These are phyloP conservation scores for Julus scanicus DNA, from an alignment of 2,888 invertebrate species.

Conservation along the genomic window DNA sequence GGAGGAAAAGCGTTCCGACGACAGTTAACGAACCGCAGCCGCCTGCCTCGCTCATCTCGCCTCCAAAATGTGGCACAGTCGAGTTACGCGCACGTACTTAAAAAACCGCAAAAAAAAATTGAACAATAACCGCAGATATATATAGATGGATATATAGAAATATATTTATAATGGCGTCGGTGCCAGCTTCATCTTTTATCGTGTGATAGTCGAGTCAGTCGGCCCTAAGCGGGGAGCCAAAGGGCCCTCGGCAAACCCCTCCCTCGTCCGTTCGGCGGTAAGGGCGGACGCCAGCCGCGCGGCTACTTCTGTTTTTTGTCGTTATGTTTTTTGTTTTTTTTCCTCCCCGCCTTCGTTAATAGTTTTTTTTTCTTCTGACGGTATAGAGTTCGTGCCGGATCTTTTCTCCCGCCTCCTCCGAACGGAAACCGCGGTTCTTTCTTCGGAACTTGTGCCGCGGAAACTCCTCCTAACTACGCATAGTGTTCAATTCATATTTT, in stretches of 20 bases:
- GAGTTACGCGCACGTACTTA: conserved; percentile 2
- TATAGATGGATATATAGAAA: conserved; percentile 4
- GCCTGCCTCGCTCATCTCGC: background rate
- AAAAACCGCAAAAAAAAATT: background rate
- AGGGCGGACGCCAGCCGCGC: no score
- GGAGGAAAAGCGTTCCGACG: no score
- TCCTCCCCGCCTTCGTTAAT: no score
- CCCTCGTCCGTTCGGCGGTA: no score
- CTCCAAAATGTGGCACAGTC: background rate
- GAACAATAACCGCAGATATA: background rate
- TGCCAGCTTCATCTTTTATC: background rate
- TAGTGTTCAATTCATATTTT: conserved; percentile 54
- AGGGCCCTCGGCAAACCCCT: no score
- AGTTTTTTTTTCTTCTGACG: no score
- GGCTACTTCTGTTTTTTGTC: background rate
- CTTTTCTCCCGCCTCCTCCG: background rate
- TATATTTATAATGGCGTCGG: background rate
- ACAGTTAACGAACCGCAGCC: background rate
- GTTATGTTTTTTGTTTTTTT: background rate
- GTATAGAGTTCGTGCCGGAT: background rate
- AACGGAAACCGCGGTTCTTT: no score
- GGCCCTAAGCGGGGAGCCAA: background rate
- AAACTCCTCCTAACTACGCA: background rate
- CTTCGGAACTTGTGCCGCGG: background rate
- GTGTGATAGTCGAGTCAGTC: conserved; percentile 33